Conservation (phyloP, 2,888 invertebrate genomes). For the Pseudococcus longispinus region DNA sequence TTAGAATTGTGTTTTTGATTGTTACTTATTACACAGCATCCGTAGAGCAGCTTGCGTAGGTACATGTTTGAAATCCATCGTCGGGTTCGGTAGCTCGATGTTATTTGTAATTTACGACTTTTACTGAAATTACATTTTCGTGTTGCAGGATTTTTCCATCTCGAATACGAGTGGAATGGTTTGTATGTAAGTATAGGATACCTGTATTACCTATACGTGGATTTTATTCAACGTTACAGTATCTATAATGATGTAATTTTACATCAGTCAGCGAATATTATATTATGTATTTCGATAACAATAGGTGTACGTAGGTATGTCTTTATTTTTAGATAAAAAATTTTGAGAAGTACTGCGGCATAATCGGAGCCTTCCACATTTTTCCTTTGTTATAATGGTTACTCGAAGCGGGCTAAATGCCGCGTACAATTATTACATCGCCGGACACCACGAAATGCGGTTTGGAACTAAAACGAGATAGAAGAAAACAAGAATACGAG, state of each 20-base stretch:
- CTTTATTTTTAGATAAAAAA: neutral
- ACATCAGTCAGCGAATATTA: neutral
- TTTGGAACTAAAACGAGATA: constrained; percentile 41
- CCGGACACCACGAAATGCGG: constrained; percentile 52
- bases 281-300: neutral
- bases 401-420: constrained; percentile 44
- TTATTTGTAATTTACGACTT: constrained; percentile 6
- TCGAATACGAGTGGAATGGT: neutral
- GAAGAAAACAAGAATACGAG: constrained; percentile 39
- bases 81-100: constrained; percentile 12
- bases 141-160: neutral
- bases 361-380: constrained; percentile 33
- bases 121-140: constrained; percentile 20
- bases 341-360: constrained; percentile 20
- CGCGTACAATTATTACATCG: constrained; percentile 52
- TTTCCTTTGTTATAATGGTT: constrained; percentile 43
- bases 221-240: neutral
- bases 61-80: neutral
- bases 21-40: neutral
- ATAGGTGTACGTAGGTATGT: neutral
- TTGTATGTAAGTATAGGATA: neutral
- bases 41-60: neutral
- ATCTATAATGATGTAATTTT: neutral
- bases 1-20: constrained; percentile 4
- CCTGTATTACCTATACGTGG: neutral